These are phyloP conservation scores for Tamias sibiricus DNA, from an alignment of 2,113 vertebrate genomes.

Conservation along the genomic window DNA sequence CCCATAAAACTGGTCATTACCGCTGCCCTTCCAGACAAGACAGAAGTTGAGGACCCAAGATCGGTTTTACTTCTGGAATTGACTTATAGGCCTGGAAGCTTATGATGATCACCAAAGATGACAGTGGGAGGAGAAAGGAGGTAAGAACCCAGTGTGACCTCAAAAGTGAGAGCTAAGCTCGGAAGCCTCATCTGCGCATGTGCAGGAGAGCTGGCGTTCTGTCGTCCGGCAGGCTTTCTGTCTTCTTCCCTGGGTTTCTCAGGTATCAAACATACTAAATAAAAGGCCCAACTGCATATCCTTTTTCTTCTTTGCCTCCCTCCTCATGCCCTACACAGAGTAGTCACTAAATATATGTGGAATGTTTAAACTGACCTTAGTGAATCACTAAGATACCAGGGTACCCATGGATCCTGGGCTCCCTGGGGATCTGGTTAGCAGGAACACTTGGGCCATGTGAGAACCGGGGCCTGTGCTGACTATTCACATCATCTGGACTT, in stretches of 20 bases:
- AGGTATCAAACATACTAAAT: background rate
- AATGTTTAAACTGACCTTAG: background rate
- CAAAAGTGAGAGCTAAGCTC: fast-evolving
- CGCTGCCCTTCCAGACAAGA: background rate
- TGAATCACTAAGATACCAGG: background rate
- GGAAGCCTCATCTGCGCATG: background rate
- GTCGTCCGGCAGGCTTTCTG: background rate
- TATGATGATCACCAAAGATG: background rate
- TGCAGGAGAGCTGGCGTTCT: fast-evolving
- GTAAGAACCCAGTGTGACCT: background rate
- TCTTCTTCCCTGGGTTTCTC: background rate
- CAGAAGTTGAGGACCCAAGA: background rate
- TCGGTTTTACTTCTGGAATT: background rate
- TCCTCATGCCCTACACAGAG: background rate
- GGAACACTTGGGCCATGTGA: fast-evolving
- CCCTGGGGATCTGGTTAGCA: background rate
- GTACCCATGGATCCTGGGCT: background rate
- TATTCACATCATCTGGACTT: background rate
- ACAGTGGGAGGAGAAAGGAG: no score
- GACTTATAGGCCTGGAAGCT: background rate
- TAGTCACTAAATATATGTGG: background rate
- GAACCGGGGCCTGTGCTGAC: background rate
- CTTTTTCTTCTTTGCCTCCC: background rate
- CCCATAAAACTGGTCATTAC: background rate
- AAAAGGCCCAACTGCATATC: background rate